phyloP scores from a whole-genome alignment of 1,140 invertebrate species.

The fruit fly (Drosophila melanogaster) region DNA sequence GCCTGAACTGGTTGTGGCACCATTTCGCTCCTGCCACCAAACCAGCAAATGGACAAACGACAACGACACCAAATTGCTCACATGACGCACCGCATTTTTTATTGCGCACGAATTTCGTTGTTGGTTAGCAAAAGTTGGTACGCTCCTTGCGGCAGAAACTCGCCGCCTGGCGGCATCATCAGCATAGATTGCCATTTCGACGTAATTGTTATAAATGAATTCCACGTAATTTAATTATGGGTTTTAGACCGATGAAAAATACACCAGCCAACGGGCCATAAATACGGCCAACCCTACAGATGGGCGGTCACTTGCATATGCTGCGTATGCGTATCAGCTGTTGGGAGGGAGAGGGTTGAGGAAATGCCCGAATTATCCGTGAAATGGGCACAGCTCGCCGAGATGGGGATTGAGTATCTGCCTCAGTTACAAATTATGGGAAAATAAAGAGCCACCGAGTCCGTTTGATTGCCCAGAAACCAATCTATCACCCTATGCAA shows the following conservation, averaged over 20 bases:
- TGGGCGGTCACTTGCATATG: constrained; percentile 43
- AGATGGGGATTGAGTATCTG: background rate
- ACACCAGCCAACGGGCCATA: constrained; percentile 66
- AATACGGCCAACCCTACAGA: constrained; percentile 37
- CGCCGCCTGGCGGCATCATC: constrained; percentile 74
- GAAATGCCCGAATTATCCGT: constrained; percentile 21
- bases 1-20: constrained; percentile 81
- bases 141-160: constrained; percentile 38
- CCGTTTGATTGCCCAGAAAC: background rate
- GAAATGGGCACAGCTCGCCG: constrained; percentile 8
- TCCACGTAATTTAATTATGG: constrained; percentile 81
- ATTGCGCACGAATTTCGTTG: constrained; percentile 63
- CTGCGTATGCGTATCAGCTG: constrained; percentile 30
- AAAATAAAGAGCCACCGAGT: no score
- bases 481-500: background rate
- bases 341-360: constrained; percentile 20
- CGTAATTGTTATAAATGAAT: constrained; percentile 83
- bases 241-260: constrained; percentile 80
- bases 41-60: constrained; percentile 48
- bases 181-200: constrained; percentile 80
- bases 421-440: background rate
- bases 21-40: constrained; percentile 41
- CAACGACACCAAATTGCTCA: constrained; percentile 78
- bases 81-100: constrained; percentile 80
- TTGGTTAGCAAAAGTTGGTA: constrained; percentile 47